phyloP scores from a whole-genome alignment of 2,888 invertebrate genomes.

The Sturmia bella region DNA sequence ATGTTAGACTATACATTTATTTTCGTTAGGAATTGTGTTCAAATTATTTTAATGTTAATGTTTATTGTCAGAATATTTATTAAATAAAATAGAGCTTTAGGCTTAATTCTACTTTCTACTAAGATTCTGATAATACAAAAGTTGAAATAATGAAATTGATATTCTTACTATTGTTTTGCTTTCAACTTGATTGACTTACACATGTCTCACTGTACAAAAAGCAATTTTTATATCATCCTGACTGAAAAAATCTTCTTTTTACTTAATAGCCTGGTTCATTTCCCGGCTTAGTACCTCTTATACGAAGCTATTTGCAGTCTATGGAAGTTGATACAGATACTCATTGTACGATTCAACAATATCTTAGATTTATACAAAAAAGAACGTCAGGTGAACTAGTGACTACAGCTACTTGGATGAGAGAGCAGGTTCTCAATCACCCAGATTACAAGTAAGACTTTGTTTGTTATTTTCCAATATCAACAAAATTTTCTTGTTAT shows the following conservation, averaged over 20 bases:
- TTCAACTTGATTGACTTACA: no score
- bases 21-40: no score
- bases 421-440: slow-evolving; percentile 93
- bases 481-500: neutral
- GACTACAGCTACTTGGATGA: slow-evolving; percentile 97
- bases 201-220: neutral
- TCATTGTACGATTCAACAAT: slow-evolving; percentile 97
- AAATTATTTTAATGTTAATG: no score
- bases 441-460: slow-evolving; percentile 90
- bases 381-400: slow-evolving; percentile 93
- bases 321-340: slow-evolving; percentile 99
- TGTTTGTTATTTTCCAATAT: neutral
- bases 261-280: slow-evolving; percentile 87
- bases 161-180: no score
- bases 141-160: no score
- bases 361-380: slow-evolving; percentile 94
- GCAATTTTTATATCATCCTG: neutral
- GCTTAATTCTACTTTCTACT: no score
- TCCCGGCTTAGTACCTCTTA: slow-evolving; percentile 96
- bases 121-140: no score
- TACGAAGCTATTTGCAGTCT: slow-evolving; percentile 95
- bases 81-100: no score
- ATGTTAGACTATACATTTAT: no score
- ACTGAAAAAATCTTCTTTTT: neutral
- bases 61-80: no score